Evolutionary conservation across 2,888 invertebrate genomes (phyloP).

Genomic region (Danaus chrysippus): DNA sequence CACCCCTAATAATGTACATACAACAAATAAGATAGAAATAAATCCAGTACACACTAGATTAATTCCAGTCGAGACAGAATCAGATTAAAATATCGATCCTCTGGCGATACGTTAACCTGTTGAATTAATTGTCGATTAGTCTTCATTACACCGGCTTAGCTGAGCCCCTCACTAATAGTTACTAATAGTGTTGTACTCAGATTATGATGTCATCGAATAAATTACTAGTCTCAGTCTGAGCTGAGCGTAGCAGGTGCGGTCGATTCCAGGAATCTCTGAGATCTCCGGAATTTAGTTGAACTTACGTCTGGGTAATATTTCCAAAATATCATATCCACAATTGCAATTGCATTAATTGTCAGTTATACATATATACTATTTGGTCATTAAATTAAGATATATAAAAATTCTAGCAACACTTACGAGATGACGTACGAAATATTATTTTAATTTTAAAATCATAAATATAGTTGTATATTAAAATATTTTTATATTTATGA

Average conservation of each 20-base stretch:
- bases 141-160: constrained; percentile 26
- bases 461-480: no score
- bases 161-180: constrained; percentile 59
- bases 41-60: constrained; percentile 13
- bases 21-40: not conserved
- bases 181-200: constrained; percentile 60
- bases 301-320: constrained; percentile 23
- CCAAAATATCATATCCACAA: no score
- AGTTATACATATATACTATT: no score
- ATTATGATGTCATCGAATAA: constrained; percentile 25
- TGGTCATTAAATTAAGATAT: no score
- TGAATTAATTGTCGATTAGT: constrained; percentile 36
- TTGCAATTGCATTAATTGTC: no score
- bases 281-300: not conserved
- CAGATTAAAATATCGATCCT: constrained; percentile 34
- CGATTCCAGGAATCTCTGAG: not conserved
- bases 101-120: constrained; percentile 27
- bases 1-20: not conserved
- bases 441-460: no score
- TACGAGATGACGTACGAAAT: no score
- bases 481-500: no score
- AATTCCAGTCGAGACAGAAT: constrained; percentile 20
- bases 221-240: constrained; percentile 14
- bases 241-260: not conserved
- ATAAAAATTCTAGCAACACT: no score